Conservation (phyloP, 2,113 vertebrate species). For the Eudyptes chrysolophus region DNA sequence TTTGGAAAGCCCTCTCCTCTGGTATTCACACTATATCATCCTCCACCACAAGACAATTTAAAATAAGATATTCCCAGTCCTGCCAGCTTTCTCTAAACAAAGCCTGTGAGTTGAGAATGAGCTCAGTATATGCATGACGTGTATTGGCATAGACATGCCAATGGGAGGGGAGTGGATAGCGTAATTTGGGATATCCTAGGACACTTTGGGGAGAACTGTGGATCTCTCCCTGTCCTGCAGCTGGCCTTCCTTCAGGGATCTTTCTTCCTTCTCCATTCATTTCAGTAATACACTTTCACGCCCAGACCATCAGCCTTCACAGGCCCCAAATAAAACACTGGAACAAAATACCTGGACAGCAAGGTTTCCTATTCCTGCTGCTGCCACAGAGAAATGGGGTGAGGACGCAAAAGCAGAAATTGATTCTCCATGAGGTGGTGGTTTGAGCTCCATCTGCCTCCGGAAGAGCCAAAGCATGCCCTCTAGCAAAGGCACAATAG, state of each 20-base stretch:
- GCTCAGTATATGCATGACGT: background rate
- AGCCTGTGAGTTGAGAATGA: background rate
- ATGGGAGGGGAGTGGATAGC: background rate
- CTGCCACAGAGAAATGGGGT: background rate
- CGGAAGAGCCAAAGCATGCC: background rate
- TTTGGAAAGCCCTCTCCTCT: constrained; percentile 26
- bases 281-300: background rate
- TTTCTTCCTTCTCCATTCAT: background rate
- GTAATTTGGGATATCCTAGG: background rate
- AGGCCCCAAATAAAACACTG: background rate
- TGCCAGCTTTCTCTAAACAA: constrained; percentile 38
- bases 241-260: background rate
- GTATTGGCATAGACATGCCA: background rate
- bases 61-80: constrained; percentile 5
- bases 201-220: background rate
- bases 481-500: background rate
- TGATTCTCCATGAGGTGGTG: background rate
- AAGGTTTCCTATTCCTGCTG: background rate
- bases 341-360: background rate
- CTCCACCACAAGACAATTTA: constrained; percentile 16
- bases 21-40: constrained; percentile 36
- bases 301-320: background rate
- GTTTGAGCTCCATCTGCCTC: background rate
- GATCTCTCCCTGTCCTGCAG: background rate
- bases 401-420: background rate